Evolutionary conservation across 2,797 vertebrate species (phyloP), one percentile per base, ranked within the genome.

Genomic region (Podargus strigoides): DNA sequence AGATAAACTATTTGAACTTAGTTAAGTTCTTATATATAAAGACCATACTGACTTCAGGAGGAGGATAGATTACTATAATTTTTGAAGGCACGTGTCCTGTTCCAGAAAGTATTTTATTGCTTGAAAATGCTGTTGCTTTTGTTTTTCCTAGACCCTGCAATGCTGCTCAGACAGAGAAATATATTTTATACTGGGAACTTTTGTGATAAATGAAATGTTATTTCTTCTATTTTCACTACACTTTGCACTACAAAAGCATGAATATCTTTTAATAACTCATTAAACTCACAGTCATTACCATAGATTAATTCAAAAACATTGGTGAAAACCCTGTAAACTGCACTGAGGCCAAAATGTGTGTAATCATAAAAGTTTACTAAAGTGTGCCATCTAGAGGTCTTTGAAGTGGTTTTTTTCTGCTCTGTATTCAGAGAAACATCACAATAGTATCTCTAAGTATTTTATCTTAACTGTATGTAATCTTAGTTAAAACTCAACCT

Each of bases 381-480:
- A 98, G 96, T 74, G 78, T 97, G 98, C 97, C 98, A 98, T 97
- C 98, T 98, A 98, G 97, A 97, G 97, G 97, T 55, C 60, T 90
- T 67, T 47, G 80, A n/a, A n/a, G n/a, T n/a, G n/a, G n/a, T n/a
- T n/a, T n/a, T n/a, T n/a, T n/a, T n/a, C n/a, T n/a, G n/a, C n/a
- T n/a, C n/a, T n/a, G n/a, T n/a, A n/a, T n/a, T n/a, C n/a, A 82
- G 67, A 47, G 52, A 80, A 85, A 24, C 15, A 47, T 34, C 44
- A 26, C 8, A 18, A 3, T 4, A 47, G 6, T 7, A 6, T 28
- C 68, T 87, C 75, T 58, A 79, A 63, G 4, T 24, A 63, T 94
- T 93, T 96, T 89, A 53, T 63, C 30, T 59, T 27, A 76, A 47
- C 42, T 32, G 19, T 56, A 14, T 4, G 0, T 63, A 91, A 74